Conservation (phyloP, 2,797 vertebrate species). For the Myoxocephalus aenaeus region DNA sequence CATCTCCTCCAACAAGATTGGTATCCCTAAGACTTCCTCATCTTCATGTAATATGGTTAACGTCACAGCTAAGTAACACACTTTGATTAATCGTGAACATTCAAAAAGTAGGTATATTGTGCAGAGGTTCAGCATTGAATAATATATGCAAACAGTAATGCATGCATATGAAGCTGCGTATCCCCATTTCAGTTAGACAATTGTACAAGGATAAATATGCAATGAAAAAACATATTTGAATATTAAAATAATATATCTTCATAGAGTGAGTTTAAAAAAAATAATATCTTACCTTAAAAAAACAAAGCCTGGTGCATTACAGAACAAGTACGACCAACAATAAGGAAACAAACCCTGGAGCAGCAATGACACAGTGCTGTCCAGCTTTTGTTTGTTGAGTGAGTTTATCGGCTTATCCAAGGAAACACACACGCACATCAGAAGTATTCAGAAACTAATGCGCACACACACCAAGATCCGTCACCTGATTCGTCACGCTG, state of each 20-base stretch:
- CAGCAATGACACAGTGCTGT: conserved; percentile 27
- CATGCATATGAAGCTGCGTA: neutral
- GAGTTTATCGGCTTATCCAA: conserved; percentile 39
- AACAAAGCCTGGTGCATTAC: conserved; percentile 39
- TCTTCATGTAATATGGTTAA: neutral
- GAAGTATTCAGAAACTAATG: neutral
- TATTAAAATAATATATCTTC: conserved; percentile 5
- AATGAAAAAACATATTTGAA: conserved; percentile 8
- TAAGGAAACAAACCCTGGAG: conserved; percentile 38
- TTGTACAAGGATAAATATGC: neutral
- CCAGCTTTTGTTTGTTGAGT: conserved; percentile 34
- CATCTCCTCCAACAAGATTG: neutral
- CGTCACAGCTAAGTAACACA: neutral
- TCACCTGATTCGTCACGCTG: neutral
- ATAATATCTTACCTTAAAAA: neutral
- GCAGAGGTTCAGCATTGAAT: neutral
- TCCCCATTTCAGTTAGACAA: neutral
- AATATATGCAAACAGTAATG: neutral
- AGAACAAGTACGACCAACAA: conserved; percentile 37
- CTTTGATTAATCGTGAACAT: neutral
- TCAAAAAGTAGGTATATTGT: no score
- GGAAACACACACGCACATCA: conserved; percentile 11
- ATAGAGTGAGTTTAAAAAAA: neutral
- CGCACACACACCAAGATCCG: neutral
- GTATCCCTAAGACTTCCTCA: neutral